Evolutionary conservation across 2,888 invertebrate genomes (phyloP).

Genomic region (Epinotia ramella): DNA sequence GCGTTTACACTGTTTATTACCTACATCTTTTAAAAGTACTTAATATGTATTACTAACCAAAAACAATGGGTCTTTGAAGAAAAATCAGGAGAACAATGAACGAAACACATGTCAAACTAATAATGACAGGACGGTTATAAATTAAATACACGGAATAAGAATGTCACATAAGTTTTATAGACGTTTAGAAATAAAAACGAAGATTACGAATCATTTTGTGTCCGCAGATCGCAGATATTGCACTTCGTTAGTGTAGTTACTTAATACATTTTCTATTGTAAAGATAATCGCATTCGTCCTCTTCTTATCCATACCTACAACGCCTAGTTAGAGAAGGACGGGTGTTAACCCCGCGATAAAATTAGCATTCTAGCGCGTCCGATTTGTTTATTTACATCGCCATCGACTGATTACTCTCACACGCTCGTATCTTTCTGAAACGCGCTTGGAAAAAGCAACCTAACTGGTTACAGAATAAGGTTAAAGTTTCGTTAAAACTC

Average conservation of each 20-base stretch:
- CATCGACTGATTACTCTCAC: slow-evolving; percentile 4
- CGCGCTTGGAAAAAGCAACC: background rate
- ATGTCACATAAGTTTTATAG: too few species aligned
- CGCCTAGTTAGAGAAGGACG: slow-evolving; percentile 24
- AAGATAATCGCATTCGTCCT: background rate
- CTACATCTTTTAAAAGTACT: too few species aligned
- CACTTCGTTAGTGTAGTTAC: background rate
- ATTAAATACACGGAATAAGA: too few species aligned
- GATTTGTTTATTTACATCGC: slow-evolving; percentile 33
- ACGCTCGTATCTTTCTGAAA: slow-evolving; percentile 8
- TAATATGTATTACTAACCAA: too few species aligned
- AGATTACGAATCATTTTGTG: too few species aligned
- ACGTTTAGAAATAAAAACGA: too few species aligned
- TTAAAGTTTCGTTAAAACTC: background rate
- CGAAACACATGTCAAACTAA: too few species aligned
- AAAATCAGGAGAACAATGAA: too few species aligned
- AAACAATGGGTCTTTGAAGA: too few species aligned
- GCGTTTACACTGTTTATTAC: too few species aligned
- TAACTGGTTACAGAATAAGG: background rate
- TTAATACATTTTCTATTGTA: background rate
- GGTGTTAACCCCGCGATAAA: slow-evolving; percentile 31
- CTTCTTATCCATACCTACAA: slow-evolving; percentile 4
- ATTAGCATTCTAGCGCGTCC: slow-evolving; percentile 29
- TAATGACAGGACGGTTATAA: too few species aligned
- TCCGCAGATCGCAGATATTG: background rate